phyloP scores from a whole-genome alignment of 2,113 vertebrate genomes.

The Thunnus maccoyii region DNA sequence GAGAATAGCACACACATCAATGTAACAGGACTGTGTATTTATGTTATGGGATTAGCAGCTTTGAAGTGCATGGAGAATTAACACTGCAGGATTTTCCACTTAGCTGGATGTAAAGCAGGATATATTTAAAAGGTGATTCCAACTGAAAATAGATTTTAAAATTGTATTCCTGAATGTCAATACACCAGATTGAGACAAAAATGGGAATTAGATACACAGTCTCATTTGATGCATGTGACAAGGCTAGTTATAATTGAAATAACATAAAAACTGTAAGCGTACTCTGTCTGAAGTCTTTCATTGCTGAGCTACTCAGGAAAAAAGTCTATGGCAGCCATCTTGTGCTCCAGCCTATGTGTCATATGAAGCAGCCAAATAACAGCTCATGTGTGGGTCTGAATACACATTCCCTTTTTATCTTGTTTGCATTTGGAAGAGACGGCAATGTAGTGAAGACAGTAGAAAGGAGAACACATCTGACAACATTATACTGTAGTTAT shows the following conservation, averaged over 20 bases:
- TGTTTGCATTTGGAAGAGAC: not conserved
- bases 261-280: not conserved
- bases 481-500: not conserved
- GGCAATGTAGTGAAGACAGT: not conserved
- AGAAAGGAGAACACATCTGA: not conserved
- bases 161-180: not conserved
- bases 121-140: not conserved
- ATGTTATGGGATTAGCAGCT: conserved; percentile 21
- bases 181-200: not conserved
- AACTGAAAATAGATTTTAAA: not conserved
- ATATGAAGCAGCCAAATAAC: conserved; percentile 19
- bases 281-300: not conserved
- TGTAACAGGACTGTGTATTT: not conserved
- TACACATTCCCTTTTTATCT: conserved; percentile 10
- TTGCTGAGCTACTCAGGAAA: conserved; percentile 4
- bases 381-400: conserved; percentile 18
- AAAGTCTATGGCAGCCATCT: conserved; percentile 15
- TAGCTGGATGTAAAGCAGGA: not conserved
- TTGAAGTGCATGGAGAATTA: not conserved
- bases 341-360: conserved; percentile 27
- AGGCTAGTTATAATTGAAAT: not conserved
- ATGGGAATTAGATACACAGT: not conserved
- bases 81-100: conserved; percentile 2
- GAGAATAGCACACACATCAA: not conserved
- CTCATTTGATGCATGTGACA: not conserved